Percentiles rank a stretch among this genome's conserved stretches.
These are phyloP conservation scores for Paedocypris micromegethes DNA, from an alignment of 2,797 vertebrate genomes.

Conservation along the genomic window DNA sequence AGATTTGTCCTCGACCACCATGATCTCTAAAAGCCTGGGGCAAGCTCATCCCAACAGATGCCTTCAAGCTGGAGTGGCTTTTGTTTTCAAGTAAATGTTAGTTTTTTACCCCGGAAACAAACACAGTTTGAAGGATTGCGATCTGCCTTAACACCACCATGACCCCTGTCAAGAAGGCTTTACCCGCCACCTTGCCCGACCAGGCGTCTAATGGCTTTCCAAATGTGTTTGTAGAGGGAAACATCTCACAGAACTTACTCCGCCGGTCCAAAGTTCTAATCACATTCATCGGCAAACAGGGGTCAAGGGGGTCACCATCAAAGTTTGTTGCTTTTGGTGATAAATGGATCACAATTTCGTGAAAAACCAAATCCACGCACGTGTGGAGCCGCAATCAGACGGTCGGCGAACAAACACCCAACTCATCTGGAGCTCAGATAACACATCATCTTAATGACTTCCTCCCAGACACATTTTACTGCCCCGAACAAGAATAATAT, in stretches of 20 bases:
- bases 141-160: conserved; percentile 19
- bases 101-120: conserved; percentile 39
- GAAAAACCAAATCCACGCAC: conserved; percentile 5
- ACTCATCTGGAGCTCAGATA: conserved; percentile 30
- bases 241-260: conserved; percentile 13
- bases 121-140: conserved; percentile 37
- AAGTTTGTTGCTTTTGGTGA: conserved; percentile 30
- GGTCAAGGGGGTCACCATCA: conserved; percentile 1
- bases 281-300: conserved; percentile 26
- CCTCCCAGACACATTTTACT: conserved; percentile 35
- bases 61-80: conserved; percentile 35
- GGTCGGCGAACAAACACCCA: conserved; percentile 19
- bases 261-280: conserved; percentile 1
- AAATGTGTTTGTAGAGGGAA: conserved; percentile 1
- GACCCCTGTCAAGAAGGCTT: conserved; percentile 38
- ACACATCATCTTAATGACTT: conserved; percentile 35
- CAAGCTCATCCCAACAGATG: conserved; percentile 33
- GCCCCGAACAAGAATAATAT: conserved; percentile 34
- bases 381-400: conserved; percentile 19
- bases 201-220: conserved; percentile 24
- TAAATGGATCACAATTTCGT: conserved; percentile 29
- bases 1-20: conserved; percentile 20
- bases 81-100: conserved; percentile 49
- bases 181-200: conserved; percentile 13
- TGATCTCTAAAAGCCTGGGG: conserved; percentile 36